phyloP scores from a whole-genome alignment of 2,113 vertebrate species.

The Chloebia gouldiae region DNA sequence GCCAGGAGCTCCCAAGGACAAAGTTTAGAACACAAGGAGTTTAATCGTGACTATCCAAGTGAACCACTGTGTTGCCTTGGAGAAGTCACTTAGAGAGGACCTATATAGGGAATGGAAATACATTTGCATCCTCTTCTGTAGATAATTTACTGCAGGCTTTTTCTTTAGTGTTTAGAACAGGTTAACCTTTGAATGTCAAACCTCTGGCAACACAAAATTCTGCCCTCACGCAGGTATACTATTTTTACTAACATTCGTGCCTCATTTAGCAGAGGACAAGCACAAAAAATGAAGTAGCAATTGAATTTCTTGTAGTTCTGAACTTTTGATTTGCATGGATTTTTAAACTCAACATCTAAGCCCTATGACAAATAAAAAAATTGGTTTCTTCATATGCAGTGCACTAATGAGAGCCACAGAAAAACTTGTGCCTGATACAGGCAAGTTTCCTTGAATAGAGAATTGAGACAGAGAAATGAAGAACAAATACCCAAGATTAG shows the following conservation, averaged over 20 bases:
- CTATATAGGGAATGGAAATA: background rate
- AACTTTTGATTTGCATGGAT: background rate
- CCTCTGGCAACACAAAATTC: background rate
- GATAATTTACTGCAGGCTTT: background rate
- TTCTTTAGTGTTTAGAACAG: background rate
- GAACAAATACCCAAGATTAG: background rate
- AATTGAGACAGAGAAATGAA: background rate
- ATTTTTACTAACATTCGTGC: background rate
- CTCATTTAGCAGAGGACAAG: background rate
- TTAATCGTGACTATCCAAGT: background rate
- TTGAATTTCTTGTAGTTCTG: background rate
- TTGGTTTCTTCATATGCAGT: background rate
- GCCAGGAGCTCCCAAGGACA: background rate
- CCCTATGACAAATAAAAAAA: background rate
- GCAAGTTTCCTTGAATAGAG: background rate
- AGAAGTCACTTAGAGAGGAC: slow-evolving; percentile 23
- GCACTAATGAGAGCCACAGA: background rate
- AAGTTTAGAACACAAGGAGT: background rate
- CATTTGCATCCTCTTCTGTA: background rate
- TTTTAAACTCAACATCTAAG: background rate
- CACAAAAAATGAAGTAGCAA: background rate
- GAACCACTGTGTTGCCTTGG: slow-evolving; percentile 7
- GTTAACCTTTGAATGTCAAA: background rate
- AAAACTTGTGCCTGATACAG: background rate
- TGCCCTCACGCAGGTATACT: background rate